Evolutionary conservation across 2,888 invertebrate species (phyloP), one percentile per base, ranked within the genome.

Genomic region (Xylocampa areola): DNA sequence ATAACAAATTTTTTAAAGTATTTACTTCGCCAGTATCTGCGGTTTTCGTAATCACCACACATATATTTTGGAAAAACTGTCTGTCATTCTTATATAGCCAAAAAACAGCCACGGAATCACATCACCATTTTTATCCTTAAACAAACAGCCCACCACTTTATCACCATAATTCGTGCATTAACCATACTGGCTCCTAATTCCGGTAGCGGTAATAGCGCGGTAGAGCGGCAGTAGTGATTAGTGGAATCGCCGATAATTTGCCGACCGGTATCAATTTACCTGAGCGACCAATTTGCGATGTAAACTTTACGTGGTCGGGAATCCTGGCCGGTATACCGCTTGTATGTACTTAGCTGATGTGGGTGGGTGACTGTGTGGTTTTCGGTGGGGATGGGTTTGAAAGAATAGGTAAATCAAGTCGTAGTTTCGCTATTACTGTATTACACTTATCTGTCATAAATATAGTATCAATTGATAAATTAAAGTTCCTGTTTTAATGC

Each of bases 181-280:
- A 64, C 32, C 32, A 63, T 21, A 14, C 29, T 2, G 33, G 41
- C 3, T 75, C 75, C 79, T 73, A 67, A 72, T 62, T 54, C 68
- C 55, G 49, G 49, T 35, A 54, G 63, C 41, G 43, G 64, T 68
- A 57, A 67, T 60, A 66, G 64, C 61, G 57, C 51, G 57, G 67
- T 68, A n/a, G n/a, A n/a, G n/a, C n/a, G n/a, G n/a, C n/a, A n/a
- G 44, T 69, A 29, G 50, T 39, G 79, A 84, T 81, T 82, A 82
- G 76, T 66, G 57, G 68, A 76, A 80, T 76, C 63, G 62, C 55
- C 75, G 75, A 76, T 82, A 82, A 83, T 82, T 80, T 65, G 50
- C 58, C 47, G 33, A 17, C 66, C 74, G 63, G 67, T 69, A 76
- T 73, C 73, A 78, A 77, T 72, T 74, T 79, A 72, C 77, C 77